Percentiles rank a stretch among this genome's conserved stretches.
Evolutionary conservation across 2,888 invertebrate species (phyloP).

Genomic region (Litoditis marina): DNA sequence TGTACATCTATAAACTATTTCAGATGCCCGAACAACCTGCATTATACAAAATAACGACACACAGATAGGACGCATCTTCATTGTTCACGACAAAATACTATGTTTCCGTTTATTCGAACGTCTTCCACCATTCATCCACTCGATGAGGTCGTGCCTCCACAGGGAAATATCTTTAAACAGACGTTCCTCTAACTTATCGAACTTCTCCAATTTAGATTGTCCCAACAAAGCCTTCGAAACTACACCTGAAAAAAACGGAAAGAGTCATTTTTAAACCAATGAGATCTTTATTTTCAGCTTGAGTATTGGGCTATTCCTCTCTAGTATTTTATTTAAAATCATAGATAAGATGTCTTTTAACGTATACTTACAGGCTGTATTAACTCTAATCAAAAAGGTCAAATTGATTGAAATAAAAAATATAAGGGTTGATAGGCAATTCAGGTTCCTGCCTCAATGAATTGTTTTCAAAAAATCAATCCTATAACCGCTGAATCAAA

Average conservation of each 20-base stretch:
- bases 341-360: neutral
- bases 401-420: no score
- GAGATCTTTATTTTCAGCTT: no score
- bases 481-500: no score
- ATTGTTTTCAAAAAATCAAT: no score
- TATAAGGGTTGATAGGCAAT: no score
- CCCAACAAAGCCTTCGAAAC: constrained; percentile 26
- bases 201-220: constrained; percentile 21
- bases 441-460: no score
- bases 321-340: neutral
- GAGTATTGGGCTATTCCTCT: neutral
- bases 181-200: constrained; percentile 25
- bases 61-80: neutral
- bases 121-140: constrained; percentile 20
- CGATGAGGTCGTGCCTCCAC: constrained; percentile 17
- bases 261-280: no score
- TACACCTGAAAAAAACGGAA: constrained; percentile 26
- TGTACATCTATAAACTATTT: no score
- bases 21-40: neutral
- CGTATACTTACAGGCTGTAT: no score
- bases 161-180: constrained; percentile 15
- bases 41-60: neutral
- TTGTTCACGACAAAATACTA: neutral
- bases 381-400: no score
- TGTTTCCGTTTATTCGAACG: constrained; percentile 21